These are phyloP conservation scores for Sesamia inferens DNA, from an alignment of 2,888 invertebrate species.

Conservation along the genomic window DNA sequence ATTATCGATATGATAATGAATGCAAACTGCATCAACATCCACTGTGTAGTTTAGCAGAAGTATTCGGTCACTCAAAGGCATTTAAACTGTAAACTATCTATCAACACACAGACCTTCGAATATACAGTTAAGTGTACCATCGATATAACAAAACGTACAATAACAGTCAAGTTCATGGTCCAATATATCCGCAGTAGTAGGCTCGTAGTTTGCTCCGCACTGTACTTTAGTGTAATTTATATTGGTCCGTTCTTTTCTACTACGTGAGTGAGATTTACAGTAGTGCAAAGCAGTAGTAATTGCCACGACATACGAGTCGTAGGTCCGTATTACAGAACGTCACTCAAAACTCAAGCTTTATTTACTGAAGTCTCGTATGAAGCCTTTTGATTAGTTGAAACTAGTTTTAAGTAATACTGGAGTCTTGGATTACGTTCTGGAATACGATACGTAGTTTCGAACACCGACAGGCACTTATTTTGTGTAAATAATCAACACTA, in stretches of 20 bases:
- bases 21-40: background rate
- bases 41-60: background rate
- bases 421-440: too few relatives aligned
- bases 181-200: slow-evolving; percentile 25
- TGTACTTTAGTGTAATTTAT: slow-evolving; percentile 45
- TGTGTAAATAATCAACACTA: background rate
- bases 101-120: background rate
- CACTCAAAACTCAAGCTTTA: too few relatives aligned
- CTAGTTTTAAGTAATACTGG: too few relatives aligned
- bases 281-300: background rate
- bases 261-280: background rate
- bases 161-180: slow-evolving; percentile 56
- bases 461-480: too few relatives aligned
- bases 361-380: too few relatives aligned
- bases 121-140: slow-evolving; percentile 11
- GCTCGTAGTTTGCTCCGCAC: slow-evolving; percentile 27
- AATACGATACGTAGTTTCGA: too few relatives aligned
- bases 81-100: slow-evolving; percentile 5
- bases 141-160: slow-evolving; percentile 19
- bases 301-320: background rate
- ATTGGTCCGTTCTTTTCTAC: slow-evolving; percentile 35
- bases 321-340: too few relatives aligned
- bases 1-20: background rate
- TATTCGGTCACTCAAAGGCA: background rate
- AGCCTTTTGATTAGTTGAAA: too few relatives aligned